These are phyloP conservation scores for Pocillopora damicornis DNA, from an alignment of 64 coral and sea anemone genomes.

Conservation along the genomic window DNA sequence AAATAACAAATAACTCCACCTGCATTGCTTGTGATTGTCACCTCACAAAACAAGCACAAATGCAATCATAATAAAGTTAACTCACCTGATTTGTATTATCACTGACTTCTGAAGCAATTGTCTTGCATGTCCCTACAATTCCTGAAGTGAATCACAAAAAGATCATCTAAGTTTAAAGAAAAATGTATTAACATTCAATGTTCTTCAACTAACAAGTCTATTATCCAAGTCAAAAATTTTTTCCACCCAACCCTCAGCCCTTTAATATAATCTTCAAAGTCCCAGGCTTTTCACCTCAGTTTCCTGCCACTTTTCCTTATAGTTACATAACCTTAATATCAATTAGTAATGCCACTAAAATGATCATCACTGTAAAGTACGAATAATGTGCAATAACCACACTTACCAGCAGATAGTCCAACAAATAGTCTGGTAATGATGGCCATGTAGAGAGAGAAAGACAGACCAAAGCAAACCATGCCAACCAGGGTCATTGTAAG, in stretches of 20 bases:
- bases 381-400: background rate
- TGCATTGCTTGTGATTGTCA: no score
- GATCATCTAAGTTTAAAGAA: background rate
- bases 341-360: background rate
- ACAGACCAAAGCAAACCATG: constrained; percentile 47
- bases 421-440: constrained; percentile 38
- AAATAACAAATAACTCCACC: no score
- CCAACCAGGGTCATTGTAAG: background rate
- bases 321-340: no score
- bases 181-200: no score
- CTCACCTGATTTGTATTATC: constrained; percentile 67
- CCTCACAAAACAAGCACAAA: background rate
- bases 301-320: no score
- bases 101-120: constrained; percentile 48
- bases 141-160: background rate
- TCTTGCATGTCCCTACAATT: constrained; percentile 39
- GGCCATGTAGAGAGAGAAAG: constrained; percentile 40
- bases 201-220: no score
- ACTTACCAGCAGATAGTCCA: constrained; percentile 51
- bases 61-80: background rate
- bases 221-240: no score
- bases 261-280: no score
- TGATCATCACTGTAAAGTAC: background rate
- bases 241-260: no score
- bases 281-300: no score